Conservation (phyloP, 1,140 invertebrate genomes). For the Zaprionus capensis region DNA sequence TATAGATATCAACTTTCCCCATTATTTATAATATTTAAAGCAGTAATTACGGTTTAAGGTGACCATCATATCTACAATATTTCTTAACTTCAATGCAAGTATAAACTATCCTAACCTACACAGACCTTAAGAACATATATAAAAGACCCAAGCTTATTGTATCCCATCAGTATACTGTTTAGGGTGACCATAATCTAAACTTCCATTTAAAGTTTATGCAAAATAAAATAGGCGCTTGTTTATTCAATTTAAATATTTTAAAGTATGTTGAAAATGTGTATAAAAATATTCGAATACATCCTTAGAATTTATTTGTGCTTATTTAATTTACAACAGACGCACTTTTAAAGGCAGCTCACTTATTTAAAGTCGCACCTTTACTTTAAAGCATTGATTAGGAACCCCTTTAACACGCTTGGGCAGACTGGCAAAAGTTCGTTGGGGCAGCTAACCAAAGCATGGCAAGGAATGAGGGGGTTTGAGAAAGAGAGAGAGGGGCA, state of each 20-base stretch:
- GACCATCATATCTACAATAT: not conserved
- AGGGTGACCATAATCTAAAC: no score
- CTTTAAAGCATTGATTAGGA: slow-evolving; percentile 56
- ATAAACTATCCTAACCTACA: no score
- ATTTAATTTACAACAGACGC: not conserved
- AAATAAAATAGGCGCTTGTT: no score
- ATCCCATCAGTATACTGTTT: no score
- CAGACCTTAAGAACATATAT: no score
- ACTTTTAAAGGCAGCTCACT: not conserved
- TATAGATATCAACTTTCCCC: not conserved
- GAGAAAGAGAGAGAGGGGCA: not conserved
- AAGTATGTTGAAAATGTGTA: no score
- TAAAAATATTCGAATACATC: no score
- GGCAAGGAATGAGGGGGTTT: slow-evolving; percentile 14
- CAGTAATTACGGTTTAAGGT: not conserved
- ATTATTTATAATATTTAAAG: no score
- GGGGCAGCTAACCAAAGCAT: slow-evolving; percentile 13
- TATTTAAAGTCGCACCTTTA: slow-evolving; percentile 31
- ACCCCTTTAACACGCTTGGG: slow-evolving; percentile 39
- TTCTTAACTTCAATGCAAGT: no score
- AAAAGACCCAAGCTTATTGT: no score
- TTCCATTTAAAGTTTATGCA: fast-evolving
- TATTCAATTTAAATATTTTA: no score
- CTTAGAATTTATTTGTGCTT: no score
- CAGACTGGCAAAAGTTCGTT: slow-evolving; percentile 43